Base-by-base conservation (phyloP, 2,797 vertebrate genomes). In the Hyperoplus immaculatus region DNA sequence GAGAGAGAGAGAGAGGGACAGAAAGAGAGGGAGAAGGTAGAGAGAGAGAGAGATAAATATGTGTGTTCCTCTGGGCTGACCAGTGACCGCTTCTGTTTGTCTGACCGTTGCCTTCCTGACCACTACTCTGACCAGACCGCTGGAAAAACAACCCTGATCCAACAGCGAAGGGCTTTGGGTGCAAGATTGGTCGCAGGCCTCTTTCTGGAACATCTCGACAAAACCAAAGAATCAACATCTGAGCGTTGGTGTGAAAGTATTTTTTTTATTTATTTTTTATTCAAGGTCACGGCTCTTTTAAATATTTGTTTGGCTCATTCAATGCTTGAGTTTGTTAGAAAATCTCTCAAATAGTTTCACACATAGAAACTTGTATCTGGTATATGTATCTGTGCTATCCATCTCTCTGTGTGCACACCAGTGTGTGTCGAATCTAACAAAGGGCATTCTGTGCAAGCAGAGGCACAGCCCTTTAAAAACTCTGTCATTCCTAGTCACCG, bases 1-100 rank as follows among this genome's bases (percentile, higher is more conserved):
- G 38, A 11, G 14, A 11, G 5, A 46, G 47, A 64, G 18, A 61
- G 42, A 58, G 39, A 14, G 36, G 53, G 14, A n/a, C n/a, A 62
- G 53, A 15, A 18, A 53, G 41, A 29, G n/a, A 50, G 49, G 57
- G 54, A n/a, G 53, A 46, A 45, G 21, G 49, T 41, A 10, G 29
- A 14, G 47, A 50, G 69, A 2, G 29, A 50, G 36, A 15, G 14
- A n/a, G 8, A 66, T 42, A 21, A 45, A 69, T 45, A 54, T 66
- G 58, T 77, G 60, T 73, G 77, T 81, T 77, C 66, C n/a, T 74
- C 63, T 55, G 42, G 15, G 70, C 55, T 53, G 74, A 60, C 81
- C 78, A 71, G 59, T 67, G 64, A 87, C 90, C 79, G 46, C 76
- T 59, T 58, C 13, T 85, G 81, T 87, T 87, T 88, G 62, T 84